Evolutionary conservation across 1,140 invertebrate species (phyloP), one percentile per base, ranked within the genome.

Genomic region (Lamellibrachia luymesi): DNA sequence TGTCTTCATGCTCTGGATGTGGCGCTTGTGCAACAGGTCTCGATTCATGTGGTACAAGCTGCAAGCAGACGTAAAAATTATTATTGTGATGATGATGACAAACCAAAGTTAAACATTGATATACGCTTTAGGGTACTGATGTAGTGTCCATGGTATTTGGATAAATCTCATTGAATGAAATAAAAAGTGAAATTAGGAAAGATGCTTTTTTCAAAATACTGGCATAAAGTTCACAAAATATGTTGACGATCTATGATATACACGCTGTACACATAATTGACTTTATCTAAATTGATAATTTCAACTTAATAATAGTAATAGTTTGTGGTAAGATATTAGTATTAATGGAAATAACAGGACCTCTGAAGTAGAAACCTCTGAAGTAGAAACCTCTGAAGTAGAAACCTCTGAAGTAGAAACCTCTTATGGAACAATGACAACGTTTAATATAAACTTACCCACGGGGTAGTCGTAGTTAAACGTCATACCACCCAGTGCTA

Each of bases 1-100:
- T 10, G 94, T 94, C 50, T 93, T 94, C 25, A 96, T 92, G 27
- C 94, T 94, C 25, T 93, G 52, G 22, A 96, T 95, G 2, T 93
- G 93, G 8, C 94, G 92, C 50, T 94, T 94, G 64, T 94, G 94
- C 25, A 96, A 92, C 17, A 27, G 51, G 27, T 91, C 51, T 91
- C 91, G 91, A 10, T 91, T n/a, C 38, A 13, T 50, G 51, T 91
- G 91, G 27, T 50, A n/a, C 38, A 91, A 49, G 51, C 91, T 91
- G 91, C 6, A 91, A 91, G 22, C 49, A 91, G 8, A 91, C 38
- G 17, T 50, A 27, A 90, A 0, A 27, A 90, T 17, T 90, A 27
- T 22, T 90, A 22, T 91, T n/a, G 0, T 50, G 49, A 90, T 13
- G n/a, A 90, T 10, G 91, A 8, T 22, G 64, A 80, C 64, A 80